Conservation (phyloP, 2,113 vertebrate species). For the Sialia sialis region DNA sequence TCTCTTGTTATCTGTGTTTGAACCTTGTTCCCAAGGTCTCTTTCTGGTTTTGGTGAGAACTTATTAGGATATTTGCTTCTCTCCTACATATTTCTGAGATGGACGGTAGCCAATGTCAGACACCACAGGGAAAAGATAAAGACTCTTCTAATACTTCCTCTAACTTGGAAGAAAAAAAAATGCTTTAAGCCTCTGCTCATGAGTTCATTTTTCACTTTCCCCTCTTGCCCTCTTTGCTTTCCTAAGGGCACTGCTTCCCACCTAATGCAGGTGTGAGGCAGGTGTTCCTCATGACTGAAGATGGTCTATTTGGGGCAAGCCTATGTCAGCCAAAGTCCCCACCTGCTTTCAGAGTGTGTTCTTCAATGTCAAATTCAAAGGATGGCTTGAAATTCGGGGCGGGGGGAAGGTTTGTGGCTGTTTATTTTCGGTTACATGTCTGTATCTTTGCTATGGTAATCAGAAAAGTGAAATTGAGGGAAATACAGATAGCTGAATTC, state of each 20-base stretch:
- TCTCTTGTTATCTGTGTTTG: background rate
- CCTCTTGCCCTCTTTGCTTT: background rate
- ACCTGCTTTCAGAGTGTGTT: background rate
- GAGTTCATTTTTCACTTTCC: background rate
- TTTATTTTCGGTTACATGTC: background rate
- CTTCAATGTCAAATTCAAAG: background rate
- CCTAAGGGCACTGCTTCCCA: conserved; percentile 14
- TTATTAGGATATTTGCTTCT: background rate
- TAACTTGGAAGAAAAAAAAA: background rate
- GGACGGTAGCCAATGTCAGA: background rate
- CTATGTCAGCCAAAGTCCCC: background rate
- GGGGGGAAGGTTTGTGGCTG: background rate
- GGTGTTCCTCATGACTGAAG: background rate
- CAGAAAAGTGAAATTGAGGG: background rate
- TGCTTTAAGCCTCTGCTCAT: background rate
- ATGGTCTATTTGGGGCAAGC: background rate
- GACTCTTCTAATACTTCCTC: background rate
- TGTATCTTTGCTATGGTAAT: background rate
- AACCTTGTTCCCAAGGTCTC: background rate
- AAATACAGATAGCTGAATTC: background rate
- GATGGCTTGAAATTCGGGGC: background rate
- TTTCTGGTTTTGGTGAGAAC: background rate
- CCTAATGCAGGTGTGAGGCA: conserved; percentile 32
- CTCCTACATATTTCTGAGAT: background rate
- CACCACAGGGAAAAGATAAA: background rate